Evolutionary conservation across 1,140 invertebrate species (phyloP).

Genomic region (Branchinecta lynchi): DNA sequence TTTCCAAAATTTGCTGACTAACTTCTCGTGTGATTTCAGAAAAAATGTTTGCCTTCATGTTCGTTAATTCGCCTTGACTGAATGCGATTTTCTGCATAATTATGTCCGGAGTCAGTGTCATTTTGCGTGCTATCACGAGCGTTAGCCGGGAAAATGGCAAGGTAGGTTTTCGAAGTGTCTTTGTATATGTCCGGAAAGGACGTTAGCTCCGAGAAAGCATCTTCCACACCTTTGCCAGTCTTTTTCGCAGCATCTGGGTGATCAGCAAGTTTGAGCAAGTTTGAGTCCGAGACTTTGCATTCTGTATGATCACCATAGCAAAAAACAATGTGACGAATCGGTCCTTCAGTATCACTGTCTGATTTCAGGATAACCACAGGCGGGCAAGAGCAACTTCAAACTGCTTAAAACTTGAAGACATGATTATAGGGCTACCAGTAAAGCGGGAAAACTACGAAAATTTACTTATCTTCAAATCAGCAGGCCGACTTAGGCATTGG

Average conservation of each 20-base stretch:
- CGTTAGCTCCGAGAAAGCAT: not conserved
- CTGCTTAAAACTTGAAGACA: slow-evolving; percentile 6
- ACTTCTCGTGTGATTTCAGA: slow-evolving; percentile 1
- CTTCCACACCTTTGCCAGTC: not conserved
- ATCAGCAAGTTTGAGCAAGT: slow-evolving; percentile 1
- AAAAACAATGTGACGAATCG: not conserved
- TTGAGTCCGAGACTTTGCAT: slow-evolving; percentile 6
- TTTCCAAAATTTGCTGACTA: not conserved
- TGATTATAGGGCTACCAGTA: too few species aligned
- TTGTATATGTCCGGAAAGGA: slow-evolving; percentile 1
- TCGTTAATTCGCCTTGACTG: slow-evolving; percentile 4
- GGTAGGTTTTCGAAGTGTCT: not conserved
- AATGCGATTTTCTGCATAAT: slow-evolving; percentile 2
- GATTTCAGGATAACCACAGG: slow-evolving; percentile 4
- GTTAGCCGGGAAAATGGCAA: not conserved
- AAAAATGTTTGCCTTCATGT: not conserved
- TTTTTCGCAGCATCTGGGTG: not conserved
- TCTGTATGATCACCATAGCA: not conserved
- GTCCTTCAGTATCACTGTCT: not conserved
- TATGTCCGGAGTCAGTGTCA: slow-evolving; percentile 1
- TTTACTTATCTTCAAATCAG: too few species aligned
- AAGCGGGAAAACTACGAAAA: too few species aligned
- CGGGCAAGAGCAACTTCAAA: slow-evolving; percentile 5
- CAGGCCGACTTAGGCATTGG: too few species aligned
- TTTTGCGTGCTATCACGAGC: not conserved